Evolutionary conservation across 2,113 vertebrate species (phyloP).

Genomic region (Phylloscopus whistleri): DNA sequence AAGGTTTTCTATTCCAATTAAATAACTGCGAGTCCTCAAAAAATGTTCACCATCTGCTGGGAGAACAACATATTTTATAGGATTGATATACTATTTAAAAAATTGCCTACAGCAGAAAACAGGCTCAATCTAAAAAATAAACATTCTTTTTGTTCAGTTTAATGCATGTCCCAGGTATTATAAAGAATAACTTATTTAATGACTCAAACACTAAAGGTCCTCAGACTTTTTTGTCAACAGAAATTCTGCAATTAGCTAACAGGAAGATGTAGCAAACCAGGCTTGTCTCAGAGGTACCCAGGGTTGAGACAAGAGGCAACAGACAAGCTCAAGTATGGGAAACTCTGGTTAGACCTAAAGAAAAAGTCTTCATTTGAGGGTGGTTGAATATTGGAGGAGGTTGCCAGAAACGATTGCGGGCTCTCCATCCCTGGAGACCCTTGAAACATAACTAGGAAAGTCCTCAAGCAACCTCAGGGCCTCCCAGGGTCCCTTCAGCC

Average conservation of each 20-base stretch:
- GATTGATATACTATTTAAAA: not conserved
- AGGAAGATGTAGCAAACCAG: not conserved
- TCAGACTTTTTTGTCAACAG: not conserved
- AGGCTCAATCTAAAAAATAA: not conserved
- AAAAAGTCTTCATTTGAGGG: not conserved
- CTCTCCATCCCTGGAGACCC: not conserved
- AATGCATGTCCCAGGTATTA: not conserved
- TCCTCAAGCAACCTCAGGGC: not conserved
- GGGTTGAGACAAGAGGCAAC: not conserved
- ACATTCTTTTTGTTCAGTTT: not conserved
- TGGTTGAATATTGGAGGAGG: not conserved
- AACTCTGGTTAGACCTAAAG: not conserved
- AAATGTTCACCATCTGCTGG: not conserved
- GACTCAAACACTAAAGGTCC: not conserved
- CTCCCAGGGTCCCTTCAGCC: not conserved
- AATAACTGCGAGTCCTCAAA: not conserved
- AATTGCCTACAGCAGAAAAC: not conserved
- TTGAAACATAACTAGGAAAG: not conserved
- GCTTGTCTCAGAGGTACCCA: not conserved
- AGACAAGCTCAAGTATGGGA: not conserved
- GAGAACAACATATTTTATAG: not conserved
- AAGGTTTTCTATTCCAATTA: not conserved
- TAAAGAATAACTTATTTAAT: not conserved
- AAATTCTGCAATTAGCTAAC: not conserved
- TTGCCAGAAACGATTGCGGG: fast-evolving